Base-by-base conservation (phyloP, 2,113 vertebrate species). In the Gadus macrocephalus region DNA sequence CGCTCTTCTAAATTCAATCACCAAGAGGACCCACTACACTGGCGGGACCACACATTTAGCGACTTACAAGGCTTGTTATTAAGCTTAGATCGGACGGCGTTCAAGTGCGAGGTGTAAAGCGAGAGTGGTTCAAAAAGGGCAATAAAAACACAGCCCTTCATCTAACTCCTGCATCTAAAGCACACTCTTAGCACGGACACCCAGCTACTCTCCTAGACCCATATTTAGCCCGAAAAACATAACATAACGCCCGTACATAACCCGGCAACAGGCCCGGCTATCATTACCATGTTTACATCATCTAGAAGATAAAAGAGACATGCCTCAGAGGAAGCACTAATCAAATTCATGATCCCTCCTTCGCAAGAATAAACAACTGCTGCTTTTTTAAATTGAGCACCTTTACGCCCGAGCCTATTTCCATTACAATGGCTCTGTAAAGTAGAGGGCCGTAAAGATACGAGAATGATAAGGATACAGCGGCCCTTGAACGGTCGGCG, bases 391-490 rank as follows among this genome's bases (percentile, higher is more conserved):
- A 69, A 79, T n/a, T 53, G 72, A 63, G 66, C 70, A 31, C 63
- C 15, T 63, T 63, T 28, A 64, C 64, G 61, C 53, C 60, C 35
- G 19, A 35, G 25, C 25, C 27, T 8, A 28, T 20, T 62, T 8
- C 15, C 68, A 82, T 73, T 66, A 71, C 49, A 59, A 80, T 70
- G 19, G 11, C 11, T 5, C 31, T 28, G 72, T 67, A 66, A 74
- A 71, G 71, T 9, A 9, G 53, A 38, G 15, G 27, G 38, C 14
- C 38, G 56, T 59, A 64, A 64, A 71, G 62, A 56, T n/a, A 62
- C 27, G 60, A 1, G 4, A 6, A 28, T 27, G n/a, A 49, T 67
- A 15, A 53, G 58, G 56, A 38, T 53, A 4, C 20, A 67, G 49
- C 64, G 1, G 12, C 19, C 15, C 67, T 1, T 25, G 61, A 17